A percentile compares a stretch with the other conserved stretches of the same genome.
These are phyloP conservation scores for Baccha elongata DNA, from an alignment of 2,888 invertebrate genomes.

Conservation along the genomic window DNA sequence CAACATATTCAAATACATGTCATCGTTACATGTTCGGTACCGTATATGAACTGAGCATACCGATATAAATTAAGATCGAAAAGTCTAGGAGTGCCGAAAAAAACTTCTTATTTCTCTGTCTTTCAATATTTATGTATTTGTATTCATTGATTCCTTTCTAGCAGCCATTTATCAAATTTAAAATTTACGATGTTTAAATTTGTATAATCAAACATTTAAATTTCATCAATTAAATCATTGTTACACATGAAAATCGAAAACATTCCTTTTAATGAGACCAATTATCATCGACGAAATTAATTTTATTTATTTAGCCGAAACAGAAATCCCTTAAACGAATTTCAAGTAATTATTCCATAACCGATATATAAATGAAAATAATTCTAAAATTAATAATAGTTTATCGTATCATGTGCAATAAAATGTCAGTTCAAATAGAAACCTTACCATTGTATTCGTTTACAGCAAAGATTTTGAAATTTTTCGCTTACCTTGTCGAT, in stretches of 20 bases:
- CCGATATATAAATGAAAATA: conserved; percentile 20
- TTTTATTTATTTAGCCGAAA: conserved; percentile 12
- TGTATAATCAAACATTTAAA: neutral
- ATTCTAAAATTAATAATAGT: neutral
- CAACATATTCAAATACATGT: no score
- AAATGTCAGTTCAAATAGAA: conserved; percentile 50
- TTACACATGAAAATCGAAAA: neutral
- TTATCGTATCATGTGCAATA: neutral
- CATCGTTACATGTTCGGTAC: no score
- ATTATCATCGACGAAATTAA: conserved; percentile 39
- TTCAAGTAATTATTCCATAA: neutral
- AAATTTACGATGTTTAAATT: no score
- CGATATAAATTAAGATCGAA: no score
- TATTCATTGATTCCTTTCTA: neutral
- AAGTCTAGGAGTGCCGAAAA: no score
- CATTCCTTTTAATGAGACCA: conserved; percentile 42
- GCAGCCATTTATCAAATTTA: neutral
- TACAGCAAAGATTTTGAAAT: conserved; percentile 62
- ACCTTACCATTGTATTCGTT: conserved; percentile 51
- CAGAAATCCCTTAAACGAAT: conserved; percentile 28
- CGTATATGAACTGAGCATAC: no score
- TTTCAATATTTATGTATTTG: neutral
- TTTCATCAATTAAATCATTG: conserved; percentile 10
- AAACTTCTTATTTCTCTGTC: no score
- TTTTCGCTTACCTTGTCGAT: conserved; percentile 53